These are phyloP conservation scores for Tarsius wallacei DNA, from an alignment of 2,797 vertebrate species.

Conservation along the genomic window DNA sequence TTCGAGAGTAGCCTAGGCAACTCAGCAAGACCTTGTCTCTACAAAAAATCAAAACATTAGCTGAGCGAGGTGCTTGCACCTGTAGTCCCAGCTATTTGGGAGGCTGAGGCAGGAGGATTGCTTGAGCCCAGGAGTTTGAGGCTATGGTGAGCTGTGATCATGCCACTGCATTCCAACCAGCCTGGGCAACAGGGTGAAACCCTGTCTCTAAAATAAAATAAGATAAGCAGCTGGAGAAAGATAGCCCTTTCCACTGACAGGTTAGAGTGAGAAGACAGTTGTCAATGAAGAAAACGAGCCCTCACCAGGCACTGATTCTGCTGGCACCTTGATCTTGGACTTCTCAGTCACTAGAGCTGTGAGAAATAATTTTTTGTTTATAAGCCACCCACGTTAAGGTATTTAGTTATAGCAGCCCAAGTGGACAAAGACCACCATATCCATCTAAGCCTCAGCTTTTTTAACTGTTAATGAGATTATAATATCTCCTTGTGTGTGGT, in stretches of 20 bases:
- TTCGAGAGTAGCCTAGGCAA: too few relatives aligned
- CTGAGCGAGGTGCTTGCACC: too few relatives aligned
- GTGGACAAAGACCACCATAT: background rate
- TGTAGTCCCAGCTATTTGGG: too few relatives aligned
- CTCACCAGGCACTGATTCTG: background rate
- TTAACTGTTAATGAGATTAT: background rate
- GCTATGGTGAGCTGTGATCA: too few relatives aligned
- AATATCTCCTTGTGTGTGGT: background rate
- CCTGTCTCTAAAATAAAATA: too few relatives aligned
- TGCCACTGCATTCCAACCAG: too few relatives aligned
- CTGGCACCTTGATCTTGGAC: background rate
- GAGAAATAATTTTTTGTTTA: background rate
- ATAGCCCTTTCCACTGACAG: background rate
- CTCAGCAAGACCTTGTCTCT: too few relatives aligned
- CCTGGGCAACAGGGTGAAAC: too few relatives aligned
- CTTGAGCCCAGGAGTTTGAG: too few relatives aligned
- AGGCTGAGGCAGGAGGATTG: too few relatives aligned
- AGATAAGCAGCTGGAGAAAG: background rate
- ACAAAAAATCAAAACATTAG: too few relatives aligned
- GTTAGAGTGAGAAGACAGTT: background rate
- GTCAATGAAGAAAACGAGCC: background rate
- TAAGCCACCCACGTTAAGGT: background rate
- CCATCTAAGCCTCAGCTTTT: background rate
- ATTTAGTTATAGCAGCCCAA: background rate
- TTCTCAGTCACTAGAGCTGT: background rate